Conservation (phyloP, 2,888 invertebrate species). For the Himalopsyche kuldschensis region DNA sequence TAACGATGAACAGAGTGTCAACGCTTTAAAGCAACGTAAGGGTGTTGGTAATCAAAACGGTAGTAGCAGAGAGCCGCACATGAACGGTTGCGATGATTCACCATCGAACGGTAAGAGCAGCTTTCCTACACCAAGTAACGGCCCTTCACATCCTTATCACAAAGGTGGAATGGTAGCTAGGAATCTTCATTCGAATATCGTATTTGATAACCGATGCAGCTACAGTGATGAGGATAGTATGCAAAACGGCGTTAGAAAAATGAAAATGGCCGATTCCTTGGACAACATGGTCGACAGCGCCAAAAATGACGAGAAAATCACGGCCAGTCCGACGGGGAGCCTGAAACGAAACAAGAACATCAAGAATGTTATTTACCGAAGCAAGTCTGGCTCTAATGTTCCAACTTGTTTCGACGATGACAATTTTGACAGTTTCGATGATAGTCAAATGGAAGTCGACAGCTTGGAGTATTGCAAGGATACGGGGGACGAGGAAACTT, state of each 20-base stretch:
- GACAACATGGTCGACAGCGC: slow-evolving; percentile 8
- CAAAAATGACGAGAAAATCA: slow-evolving; percentile 5
- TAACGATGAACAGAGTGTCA: background rate
- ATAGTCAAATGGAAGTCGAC: slow-evolving; percentile 36
- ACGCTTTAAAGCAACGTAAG: background rate
- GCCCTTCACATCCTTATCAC: background rate
- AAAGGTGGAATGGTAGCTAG: slow-evolving; percentile 33
- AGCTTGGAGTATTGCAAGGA: slow-evolving; percentile 24
- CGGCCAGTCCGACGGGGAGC: slow-evolving; percentile 26
- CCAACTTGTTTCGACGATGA: slow-evolving; percentile 45
- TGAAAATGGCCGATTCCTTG: slow-evolving; percentile 15
- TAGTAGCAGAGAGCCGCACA: background rate
- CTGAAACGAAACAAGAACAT: slow-evolving; percentile 32
- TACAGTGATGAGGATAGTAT: slow-evolving; percentile 34
- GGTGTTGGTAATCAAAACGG: background rate
- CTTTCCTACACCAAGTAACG: background rate
- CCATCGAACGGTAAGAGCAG: background rate
- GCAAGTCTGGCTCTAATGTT: slow-evolving; percentile 38
- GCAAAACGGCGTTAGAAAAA: slow-evolving; percentile 27
- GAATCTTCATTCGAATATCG: slow-evolving; percentile 37
- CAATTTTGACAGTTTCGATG: slow-evolving; percentile 53
- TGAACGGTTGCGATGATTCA: background rate
- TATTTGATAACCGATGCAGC: slow-evolving; percentile 31
- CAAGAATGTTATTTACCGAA: slow-evolving; percentile 35
- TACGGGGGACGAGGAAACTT: background rate